phyloP scores from a whole-genome alignment of 2,888 invertebrate genomes.

The Ligdia adustata region DNA sequence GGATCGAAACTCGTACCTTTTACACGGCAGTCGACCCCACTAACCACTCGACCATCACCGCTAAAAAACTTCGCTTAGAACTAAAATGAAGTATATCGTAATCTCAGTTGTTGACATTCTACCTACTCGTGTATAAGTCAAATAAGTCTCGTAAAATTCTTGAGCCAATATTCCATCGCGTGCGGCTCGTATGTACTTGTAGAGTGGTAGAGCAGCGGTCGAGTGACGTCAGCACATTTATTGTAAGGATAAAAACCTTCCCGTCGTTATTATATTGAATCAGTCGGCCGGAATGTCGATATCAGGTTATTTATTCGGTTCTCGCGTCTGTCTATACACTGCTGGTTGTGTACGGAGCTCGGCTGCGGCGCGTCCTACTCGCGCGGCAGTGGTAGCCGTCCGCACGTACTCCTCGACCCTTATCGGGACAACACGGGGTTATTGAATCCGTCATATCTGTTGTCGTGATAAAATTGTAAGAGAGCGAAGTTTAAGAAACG shows the following conservation, averaged over 20 bases:
- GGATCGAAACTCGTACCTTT: too few species aligned
- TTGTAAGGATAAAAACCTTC: constrained; percentile 14
- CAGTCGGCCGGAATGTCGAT: constrained; percentile 15
- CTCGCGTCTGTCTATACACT: not conserved
- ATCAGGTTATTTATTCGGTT: constrained; percentile 13
- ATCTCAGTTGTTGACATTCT: too few species aligned
- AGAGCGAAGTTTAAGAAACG: constrained; percentile 4
- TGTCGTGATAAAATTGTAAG: constrained; percentile 4
- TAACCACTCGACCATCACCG: too few species aligned
- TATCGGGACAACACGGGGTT: constrained; percentile 4
- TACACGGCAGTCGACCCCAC: too few species aligned
- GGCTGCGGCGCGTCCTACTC: not conserved
- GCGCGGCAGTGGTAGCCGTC: not conserved
- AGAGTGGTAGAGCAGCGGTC: too few species aligned
- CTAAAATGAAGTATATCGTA: too few species aligned
- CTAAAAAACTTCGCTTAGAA: too few species aligned
- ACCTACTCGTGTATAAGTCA: too few species aligned
- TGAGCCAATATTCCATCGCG: too few species aligned
- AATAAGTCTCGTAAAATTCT: too few species aligned
- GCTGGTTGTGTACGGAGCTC: not conserved
- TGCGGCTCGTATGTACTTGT: too few species aligned
- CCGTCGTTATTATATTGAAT: constrained; percentile 13
- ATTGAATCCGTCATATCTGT: constrained; percentile 12
- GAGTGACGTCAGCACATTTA: constrained; percentile 4
- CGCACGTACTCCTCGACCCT: constrained; percentile 2